Evolutionary conservation across 2,797 vertebrate genomes (phyloP).

Genomic region (Naso thynnoides): DNA sequence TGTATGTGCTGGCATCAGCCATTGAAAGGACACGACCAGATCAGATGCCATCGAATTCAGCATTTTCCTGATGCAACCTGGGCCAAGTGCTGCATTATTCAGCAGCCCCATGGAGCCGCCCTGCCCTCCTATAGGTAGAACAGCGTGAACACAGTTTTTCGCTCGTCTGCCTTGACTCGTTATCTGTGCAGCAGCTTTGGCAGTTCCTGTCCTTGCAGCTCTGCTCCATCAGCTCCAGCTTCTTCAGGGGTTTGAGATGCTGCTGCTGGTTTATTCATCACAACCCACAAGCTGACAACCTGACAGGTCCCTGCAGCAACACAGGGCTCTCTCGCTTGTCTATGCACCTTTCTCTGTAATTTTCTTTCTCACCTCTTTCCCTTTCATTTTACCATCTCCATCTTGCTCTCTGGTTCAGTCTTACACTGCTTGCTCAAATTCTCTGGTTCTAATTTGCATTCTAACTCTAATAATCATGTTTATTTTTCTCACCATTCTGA

Average conservation of each 20-base stretch:
- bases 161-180: constrained; percentile 11
- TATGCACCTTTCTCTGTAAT: constrained; percentile 7
- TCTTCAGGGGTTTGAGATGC: constrained; percentile 40
- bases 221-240: constrained; percentile 48
- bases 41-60: background rate
- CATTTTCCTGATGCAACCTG: constrained; percentile 24
- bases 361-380: constrained; percentile 4
- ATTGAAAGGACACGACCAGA: background rate
- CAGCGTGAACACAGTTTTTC: constrained; percentile 16
- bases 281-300: constrained; percentile 50
- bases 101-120: constrained; percentile 2
- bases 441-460: background rate
- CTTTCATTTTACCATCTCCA: constrained; percentile 2
- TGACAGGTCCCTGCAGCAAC: constrained; percentile 59
- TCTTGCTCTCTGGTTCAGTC: constrained; percentile 2
- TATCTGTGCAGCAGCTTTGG: constrained; percentile 43
- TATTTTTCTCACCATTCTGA: constrained; percentile 1
- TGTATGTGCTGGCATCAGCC: background rate
- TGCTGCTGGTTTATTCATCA: constrained; percentile 74
- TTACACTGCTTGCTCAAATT: constrained; percentile 17
- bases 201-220: constrained; percentile 33
- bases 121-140: constrained; percentile 9
- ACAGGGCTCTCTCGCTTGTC: constrained; percentile 7
- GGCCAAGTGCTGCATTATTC: constrained; percentile 42
- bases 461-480: background rate